Conservation (phyloP, 2,797 vertebrate genomes). For the Streptopelia turtur region DNA sequence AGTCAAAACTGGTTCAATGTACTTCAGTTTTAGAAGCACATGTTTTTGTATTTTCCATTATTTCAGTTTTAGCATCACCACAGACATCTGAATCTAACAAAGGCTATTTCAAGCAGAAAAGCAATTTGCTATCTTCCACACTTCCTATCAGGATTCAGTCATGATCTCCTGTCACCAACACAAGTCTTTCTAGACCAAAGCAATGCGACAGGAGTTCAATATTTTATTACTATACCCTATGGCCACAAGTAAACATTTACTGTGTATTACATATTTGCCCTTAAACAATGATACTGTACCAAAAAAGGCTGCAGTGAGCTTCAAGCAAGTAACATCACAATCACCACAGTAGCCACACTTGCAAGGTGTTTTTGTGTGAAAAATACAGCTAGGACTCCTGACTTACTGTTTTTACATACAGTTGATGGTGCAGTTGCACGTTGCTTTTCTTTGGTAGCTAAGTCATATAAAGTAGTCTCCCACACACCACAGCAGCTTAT, state of each 20-base stretch:
- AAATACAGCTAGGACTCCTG: not conserved
- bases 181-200: not conserved
- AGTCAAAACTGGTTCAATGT: not conserved
- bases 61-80: not conserved
- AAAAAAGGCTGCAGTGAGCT: not conserved
- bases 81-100: not conserved
- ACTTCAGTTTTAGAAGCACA: not conserved
- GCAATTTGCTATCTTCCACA: not conserved
- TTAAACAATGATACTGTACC: not conserved
- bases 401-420: not conserved
- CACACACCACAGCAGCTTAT: not conserved
- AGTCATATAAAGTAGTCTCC: not conserved
- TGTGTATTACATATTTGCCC: not conserved
- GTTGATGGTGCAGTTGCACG: not conserved
- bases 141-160: not conserved
- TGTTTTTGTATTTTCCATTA: not conserved
- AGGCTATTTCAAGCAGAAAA: constrained; percentile 4
- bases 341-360: not conserved
- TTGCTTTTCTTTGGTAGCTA: not conserved
- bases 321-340: not conserved
- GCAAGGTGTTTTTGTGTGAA: not conserved
- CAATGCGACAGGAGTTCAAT: not conserved
- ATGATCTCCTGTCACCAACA: not conserved
- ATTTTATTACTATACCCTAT: not conserved
- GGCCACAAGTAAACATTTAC: not conserved